Conservation (phyloP, 2,888 invertebrate species). For the Caenorhabditis sinica region DNA sequence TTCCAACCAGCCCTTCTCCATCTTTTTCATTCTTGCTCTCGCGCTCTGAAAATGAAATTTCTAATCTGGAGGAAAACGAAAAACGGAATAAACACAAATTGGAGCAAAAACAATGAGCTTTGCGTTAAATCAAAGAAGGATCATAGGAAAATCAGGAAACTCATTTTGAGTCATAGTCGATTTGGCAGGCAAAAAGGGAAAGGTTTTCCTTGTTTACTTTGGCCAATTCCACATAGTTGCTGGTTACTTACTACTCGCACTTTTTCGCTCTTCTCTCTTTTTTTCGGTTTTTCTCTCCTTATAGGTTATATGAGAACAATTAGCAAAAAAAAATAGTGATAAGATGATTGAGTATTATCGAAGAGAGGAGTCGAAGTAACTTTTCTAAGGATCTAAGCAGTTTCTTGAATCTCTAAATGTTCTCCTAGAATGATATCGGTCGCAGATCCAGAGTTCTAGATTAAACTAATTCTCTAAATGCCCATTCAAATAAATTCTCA, state of each 20-base stretch:
- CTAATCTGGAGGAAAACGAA: not conserved
- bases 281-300: not conserved
- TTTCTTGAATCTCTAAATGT: too few relatives aligned
- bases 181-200: slow-evolving; percentile 21
- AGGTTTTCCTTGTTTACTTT: slow-evolving; percentile 45
- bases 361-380: too few relatives aligned
- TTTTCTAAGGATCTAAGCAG: too few relatives aligned
- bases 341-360: too few relatives aligned
- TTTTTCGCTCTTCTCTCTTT: not conserved
- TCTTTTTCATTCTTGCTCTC: not conserved
- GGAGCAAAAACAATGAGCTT: not conserved
- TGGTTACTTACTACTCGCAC: slow-evolving; percentile 22
- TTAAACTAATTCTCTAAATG: too few relatives aligned
- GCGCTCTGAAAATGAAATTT: not conserved
- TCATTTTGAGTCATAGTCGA: slow-evolving; percentile 20
- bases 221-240: slow-evolving; percentile 33
- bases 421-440: too few relatives aligned
- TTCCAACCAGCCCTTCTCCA: not conserved
- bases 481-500: too few relatives aligned
- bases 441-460: too few relatives aligned
- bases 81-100: not conserved
- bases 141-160: not conserved
- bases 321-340: not conserved
- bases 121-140: not conserved
- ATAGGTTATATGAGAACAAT: slow-evolving; percentile 3